Evolutionary conservation across 1,140 invertebrate genomes (phyloP).

Genomic region (Cecropterus lyciades): DNA sequence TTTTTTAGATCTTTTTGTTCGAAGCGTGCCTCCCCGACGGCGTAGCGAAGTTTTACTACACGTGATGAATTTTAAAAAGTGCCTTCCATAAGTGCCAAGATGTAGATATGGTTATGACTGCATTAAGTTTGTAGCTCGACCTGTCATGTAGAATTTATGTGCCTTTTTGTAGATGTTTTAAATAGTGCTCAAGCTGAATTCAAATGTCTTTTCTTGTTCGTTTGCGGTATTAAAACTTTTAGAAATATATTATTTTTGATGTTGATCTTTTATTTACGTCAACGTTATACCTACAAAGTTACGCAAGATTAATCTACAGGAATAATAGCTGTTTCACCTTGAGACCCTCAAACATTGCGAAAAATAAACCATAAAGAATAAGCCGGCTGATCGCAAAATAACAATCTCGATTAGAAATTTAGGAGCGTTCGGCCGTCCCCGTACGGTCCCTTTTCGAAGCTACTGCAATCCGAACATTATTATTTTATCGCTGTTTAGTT

Average conservation of each 20-base stretch:
- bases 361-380: constrained; percentile 60
- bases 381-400: constrained; percentile 61
- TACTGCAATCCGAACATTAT: constrained; percentile 60
- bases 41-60: constrained; percentile 55
- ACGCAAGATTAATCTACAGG: constrained; percentile 37
- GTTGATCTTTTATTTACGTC: no score
- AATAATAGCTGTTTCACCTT: constrained; percentile 62
- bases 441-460: constrained; percentile 62
- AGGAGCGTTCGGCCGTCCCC: constrained; percentile 59
- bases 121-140: constrained; percentile 50
- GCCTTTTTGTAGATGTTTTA: constrained; percentile 41
- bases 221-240: not conserved
- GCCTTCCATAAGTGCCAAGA: constrained; percentile 58
- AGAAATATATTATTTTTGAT: no score
- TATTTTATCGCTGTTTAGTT: constrained; percentile 74
- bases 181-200: constrained; percentile 27
- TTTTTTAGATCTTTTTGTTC: constrained; percentile 62
- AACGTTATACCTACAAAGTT: constrained; percentile 20
- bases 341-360: constrained; percentile 58
- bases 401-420: constrained; percentile 74
- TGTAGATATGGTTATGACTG: constrained; percentile 66
- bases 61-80: constrained; percentile 79
- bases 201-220: not conserved
- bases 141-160: constrained; percentile 65
- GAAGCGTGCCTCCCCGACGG: constrained; percentile 65